These are phyloP conservation scores for Cherax quadricarinatus DNA, from an alignment of 1,140 invertebrate species.

Conservation along the genomic window DNA sequence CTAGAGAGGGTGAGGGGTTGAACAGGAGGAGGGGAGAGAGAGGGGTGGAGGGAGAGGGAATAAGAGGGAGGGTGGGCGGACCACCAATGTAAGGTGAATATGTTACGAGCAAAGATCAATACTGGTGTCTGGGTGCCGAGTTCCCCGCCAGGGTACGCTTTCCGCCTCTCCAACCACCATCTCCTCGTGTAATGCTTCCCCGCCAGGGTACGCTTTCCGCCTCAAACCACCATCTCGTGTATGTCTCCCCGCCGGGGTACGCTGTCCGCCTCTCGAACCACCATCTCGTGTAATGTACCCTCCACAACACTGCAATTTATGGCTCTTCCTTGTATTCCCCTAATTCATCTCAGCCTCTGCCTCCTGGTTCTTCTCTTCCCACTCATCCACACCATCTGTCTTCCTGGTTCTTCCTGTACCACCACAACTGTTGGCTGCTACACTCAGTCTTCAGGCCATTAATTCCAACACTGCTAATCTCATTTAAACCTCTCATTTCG, in stretches of 20 bases:
- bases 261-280: neutral
- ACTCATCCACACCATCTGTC: neutral
- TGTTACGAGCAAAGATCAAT: slow-evolving; percentile 51
- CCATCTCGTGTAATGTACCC: neutral
- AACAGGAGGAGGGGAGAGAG: neutral
- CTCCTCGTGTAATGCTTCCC: neutral
- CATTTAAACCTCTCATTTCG: too few relatives aligned
- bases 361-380: neutral
- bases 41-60: slow-evolving; percentile 22
- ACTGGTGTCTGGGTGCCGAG: slow-evolving; percentile 7
- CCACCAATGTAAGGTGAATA: slow-evolving; percentile 46
- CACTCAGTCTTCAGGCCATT: too few relatives aligned
- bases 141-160: slow-evolving; percentile 1
- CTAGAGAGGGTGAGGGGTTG: neutral
- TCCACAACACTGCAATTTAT: neutral
- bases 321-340: neutral
- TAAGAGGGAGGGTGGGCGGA: slow-evolving; percentile 17
- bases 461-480: too few relatives aligned
- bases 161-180: neutral
- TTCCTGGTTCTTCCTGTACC: neutral
- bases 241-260: neutral
- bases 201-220: neutral
- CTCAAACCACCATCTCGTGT: neutral
- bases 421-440: too few relatives aligned
- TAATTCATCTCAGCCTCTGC: neutral